phyloP scores from a whole-genome alignment of 2,888 invertebrate species.

The Matsumyia berberina region DNA sequence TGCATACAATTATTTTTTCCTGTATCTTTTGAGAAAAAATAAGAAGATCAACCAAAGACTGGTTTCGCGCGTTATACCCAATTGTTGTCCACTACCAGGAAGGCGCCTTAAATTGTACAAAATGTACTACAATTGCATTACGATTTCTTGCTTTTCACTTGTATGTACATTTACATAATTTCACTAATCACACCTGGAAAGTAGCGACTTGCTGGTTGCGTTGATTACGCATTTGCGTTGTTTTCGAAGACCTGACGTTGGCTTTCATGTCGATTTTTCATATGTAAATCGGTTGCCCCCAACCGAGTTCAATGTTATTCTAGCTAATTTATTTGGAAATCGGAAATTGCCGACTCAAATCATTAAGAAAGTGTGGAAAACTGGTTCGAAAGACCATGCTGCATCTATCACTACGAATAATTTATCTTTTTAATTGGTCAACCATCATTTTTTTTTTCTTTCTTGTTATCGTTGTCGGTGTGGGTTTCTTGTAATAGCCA shows the following conservation, averaged over 20 bases:
- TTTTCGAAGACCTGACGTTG: conserved; percentile 2
- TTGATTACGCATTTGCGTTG: conserved; percentile 28
- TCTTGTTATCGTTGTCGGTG: not conserved
- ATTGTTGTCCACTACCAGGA: not conserved
- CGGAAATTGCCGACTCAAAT: conserved; percentile 6
- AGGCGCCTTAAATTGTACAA: not conserved
- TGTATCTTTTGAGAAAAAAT: conserved; percentile 72
- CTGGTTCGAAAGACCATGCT: conserved; percentile 17
- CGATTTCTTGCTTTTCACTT: conserved; percentile 23
- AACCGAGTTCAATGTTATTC: not conserved
- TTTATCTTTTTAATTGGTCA: conserved; percentile 49
- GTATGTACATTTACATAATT: conserved; percentile 50
- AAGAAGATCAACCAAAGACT: not conserved
- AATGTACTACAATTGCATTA: conserved; percentile 40
- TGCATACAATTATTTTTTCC: conserved; percentile 39
- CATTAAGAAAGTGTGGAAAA: conserved; percentile 31
- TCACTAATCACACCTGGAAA: conserved; percentile 40
- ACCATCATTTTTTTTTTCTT: conserved; percentile 16
- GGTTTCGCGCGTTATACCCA: not conserved
- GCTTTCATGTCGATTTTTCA: conserved; percentile 29
- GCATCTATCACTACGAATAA: conserved; percentile 29
- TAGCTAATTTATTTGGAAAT: conserved; percentile 9
- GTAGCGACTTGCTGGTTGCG: conserved; percentile 7
- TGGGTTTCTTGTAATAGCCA: conserved; percentile 11
- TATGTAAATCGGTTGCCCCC: conserved; percentile 29